Evolutionary conservation across 2,113 vertebrate genomes (phyloP).

Genomic region (Myrmophylax atrothorax): DNA sequence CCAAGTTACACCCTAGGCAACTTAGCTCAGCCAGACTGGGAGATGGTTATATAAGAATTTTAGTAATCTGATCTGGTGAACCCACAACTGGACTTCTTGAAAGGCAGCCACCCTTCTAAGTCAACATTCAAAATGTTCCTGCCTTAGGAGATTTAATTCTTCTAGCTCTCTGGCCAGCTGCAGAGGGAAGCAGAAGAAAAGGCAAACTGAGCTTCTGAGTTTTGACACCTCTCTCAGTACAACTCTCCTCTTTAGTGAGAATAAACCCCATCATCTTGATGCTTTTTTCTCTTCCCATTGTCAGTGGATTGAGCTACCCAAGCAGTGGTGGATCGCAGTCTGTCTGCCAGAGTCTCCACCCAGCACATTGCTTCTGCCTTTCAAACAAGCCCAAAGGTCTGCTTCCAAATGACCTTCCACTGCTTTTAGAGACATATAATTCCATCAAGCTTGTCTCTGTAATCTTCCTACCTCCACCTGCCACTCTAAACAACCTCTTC

Average conservation of each 20-base stretch:
- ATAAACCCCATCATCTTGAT: neutral
- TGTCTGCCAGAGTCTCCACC: neutral
- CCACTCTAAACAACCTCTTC: neutral
- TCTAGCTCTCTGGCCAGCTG: neutral
- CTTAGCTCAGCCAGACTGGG: neutral
- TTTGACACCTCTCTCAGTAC: neutral
- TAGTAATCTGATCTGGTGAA: neutral
- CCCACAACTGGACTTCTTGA: neutral
- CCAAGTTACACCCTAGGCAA: neutral
- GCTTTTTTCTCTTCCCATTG: neutral
- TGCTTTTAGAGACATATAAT: neutral
- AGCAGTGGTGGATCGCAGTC: accelerated
- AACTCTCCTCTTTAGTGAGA: neutral
- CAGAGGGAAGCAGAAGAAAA: neutral
- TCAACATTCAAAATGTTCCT: neutral
- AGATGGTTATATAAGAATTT: neutral
- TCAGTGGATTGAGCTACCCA: neutral
- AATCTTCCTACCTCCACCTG: neutral
- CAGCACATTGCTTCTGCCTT: neutral
- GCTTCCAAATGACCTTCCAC: neutral
- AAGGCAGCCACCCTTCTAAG: neutral
- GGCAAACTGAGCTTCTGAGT: neutral
- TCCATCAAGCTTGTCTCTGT: neutral
- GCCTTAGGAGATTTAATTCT: neutral
- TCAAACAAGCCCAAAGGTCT: neutral